phyloP scores from a whole-genome alignment of 1,140 invertebrate genomes.

The Temnothorax curvispinosus region DNA sequence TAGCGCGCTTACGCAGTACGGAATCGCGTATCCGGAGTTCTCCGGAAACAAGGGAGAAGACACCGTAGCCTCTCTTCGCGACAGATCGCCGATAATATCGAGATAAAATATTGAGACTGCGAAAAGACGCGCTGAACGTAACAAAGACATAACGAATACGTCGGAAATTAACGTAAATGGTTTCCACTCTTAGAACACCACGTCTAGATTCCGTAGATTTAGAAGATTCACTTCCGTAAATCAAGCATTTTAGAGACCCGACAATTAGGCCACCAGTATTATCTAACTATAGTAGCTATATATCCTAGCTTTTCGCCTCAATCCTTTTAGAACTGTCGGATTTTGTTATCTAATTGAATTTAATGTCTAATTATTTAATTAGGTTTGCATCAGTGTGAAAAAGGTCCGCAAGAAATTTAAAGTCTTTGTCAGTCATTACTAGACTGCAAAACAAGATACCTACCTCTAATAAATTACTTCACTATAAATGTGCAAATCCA shows the following conservation, averaged over 20 bases:
- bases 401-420: too few species aligned
- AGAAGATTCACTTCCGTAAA: constrained; percentile 65
- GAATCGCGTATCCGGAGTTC: not conserved
- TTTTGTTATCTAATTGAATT: too few species aligned
- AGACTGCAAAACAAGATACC: not conserved
- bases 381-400: too few species aligned
- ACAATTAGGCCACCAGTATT: too few species aligned
- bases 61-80: not conserved
- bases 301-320: too few species aligned
- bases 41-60: not conserved
- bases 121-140: constrained; percentile 3
- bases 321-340: too few species aligned
- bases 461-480: not conserved
- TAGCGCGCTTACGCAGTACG: not conserved
- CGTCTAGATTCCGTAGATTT: not conserved
- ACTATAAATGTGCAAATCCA: not conserved
- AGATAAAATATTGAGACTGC: not conserved
- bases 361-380: too few species aligned
- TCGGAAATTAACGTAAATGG: not conserved
- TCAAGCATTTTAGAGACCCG: constrained; percentile 71
- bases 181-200: not conserved
- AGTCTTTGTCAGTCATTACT: not conserved
- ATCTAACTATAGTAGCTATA: too few species aligned
- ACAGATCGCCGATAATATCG: constrained; percentile 60
- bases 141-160: not conserved